Conservation (phyloP, 2,888 invertebrate species). For the Tetramorium bicarinatum region DNA sequence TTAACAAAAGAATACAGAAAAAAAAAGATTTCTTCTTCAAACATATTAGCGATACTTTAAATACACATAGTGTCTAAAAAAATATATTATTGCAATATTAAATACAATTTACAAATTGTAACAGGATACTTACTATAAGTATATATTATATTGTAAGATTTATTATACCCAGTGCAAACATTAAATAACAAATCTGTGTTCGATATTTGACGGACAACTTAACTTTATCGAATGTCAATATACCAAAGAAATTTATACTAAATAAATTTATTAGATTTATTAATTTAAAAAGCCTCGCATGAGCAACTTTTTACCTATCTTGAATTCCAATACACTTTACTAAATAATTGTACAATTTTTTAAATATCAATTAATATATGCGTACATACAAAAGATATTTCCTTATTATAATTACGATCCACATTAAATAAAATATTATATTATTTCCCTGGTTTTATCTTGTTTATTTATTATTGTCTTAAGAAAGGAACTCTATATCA, state of each 20-base stretch:
- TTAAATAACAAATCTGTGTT: background rate
- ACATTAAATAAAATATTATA: constrained; percentile 10
- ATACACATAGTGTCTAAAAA: background rate
- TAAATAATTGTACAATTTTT: background rate
- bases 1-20: background rate
- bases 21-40: background rate
- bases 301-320: background rate
- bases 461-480: background rate
- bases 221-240: background rate
- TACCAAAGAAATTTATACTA: constrained; percentile 29
- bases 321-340: background rate
- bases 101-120: background rate
- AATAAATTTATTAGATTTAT: background rate
- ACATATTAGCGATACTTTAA: background rate
- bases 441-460: background rate
- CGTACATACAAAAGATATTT: background rate
- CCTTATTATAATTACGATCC: background rate
- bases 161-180: background rate
- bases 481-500: background rate
- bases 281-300: background rate
- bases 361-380: background rate
- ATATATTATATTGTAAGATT: background rate
- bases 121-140: background rate
- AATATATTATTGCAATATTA: background rate
- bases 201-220: background rate